A percentile compares a stretch with the other conserved stretches of the same genome.
These are phyloP conservation scores for Charadrius vociferus DNA, from an alignment of 2,113 vertebrate species.

Conservation along the genomic window DNA sequence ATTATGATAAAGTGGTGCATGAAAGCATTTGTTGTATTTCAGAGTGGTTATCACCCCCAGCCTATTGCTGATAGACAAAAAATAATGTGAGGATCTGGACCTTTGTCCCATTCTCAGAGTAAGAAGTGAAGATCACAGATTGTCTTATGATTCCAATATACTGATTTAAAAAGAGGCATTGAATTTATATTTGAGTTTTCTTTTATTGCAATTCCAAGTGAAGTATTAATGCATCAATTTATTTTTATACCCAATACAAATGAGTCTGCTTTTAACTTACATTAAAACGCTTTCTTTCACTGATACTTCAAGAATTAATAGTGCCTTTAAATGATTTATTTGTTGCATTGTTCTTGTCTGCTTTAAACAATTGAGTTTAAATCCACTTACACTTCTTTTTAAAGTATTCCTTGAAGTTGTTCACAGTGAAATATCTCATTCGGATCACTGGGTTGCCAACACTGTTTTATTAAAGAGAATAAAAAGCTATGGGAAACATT, in stretches of 20 bases:
- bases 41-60: background rate
- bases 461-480: background rate
- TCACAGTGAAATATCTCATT: background rate
- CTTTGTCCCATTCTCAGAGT: background rate
- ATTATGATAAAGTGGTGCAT: background rate
- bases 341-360: background rate
- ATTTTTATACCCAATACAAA: background rate
- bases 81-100: background rate
- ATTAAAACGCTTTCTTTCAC: background rate
- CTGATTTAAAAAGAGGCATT: background rate
- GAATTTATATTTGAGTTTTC: background rate
- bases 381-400: background rate
- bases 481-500: background rate
- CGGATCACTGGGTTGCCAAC: background rate
- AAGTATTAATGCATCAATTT: background rate
- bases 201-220: background rate
- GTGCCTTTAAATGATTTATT: background rate
- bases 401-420: background rate
- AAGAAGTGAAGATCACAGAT: background rate
- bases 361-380: background rate
- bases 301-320: background rate
- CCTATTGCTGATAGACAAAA: background rate
- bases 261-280: background rate
- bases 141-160: background rate
- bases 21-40: background rate